A percentile compares a stretch with the other conserved stretches of the same genome.
Conservation (phyloP, 2,888 invertebrate genomes). For the Phengaris alcon region DNA sequence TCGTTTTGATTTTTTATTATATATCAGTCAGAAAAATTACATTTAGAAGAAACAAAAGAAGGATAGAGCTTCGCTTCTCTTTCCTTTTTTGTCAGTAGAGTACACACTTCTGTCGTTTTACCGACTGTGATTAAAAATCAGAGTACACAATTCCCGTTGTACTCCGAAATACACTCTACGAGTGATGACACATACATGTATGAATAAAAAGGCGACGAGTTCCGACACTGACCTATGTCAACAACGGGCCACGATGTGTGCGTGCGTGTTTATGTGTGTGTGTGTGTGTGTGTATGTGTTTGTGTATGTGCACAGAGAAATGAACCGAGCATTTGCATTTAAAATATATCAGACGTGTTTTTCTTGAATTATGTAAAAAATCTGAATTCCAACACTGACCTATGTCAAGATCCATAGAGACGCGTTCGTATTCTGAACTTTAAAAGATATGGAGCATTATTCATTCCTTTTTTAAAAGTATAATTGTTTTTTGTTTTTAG, state of each 20-base stretch:
- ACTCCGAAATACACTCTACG: slow-evolving; percentile 29
- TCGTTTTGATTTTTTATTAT: no score
- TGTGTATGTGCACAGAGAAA: slow-evolving; percentile 28
- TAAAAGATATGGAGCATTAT: background rate
- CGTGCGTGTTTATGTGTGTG: slow-evolving; percentile 13
- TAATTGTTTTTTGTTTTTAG: background rate
- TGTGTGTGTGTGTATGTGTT: slow-evolving; percentile 27
- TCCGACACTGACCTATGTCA: slow-evolving; percentile 74
- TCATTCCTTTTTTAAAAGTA: background rate
- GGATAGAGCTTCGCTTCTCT: no score
- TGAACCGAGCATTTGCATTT: slow-evolving; percentile 22
- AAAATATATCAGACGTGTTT: slow-evolving; percentile 11
- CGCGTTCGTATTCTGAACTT: no score
- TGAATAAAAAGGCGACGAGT: slow-evolving; percentile 49
- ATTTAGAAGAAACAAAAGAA: no score
- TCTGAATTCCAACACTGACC: slow-evolving; percentile 12
- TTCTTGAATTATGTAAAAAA: slow-evolving; percentile 7
- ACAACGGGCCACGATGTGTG: slow-evolving; percentile 48
- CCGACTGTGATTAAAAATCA: background rate
- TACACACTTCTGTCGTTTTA: no score
- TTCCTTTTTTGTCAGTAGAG: no score
- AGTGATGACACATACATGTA: slow-evolving; percentile 31
- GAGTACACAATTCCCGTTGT: background rate
- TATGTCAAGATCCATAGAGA: background rate
- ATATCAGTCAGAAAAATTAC: no score